Evolutionary conservation across 92 coral and sea anemone species (phyloP), one percentile per base, ranked within the genome.

Genomic region (Bergia puertoricense): DNA sequence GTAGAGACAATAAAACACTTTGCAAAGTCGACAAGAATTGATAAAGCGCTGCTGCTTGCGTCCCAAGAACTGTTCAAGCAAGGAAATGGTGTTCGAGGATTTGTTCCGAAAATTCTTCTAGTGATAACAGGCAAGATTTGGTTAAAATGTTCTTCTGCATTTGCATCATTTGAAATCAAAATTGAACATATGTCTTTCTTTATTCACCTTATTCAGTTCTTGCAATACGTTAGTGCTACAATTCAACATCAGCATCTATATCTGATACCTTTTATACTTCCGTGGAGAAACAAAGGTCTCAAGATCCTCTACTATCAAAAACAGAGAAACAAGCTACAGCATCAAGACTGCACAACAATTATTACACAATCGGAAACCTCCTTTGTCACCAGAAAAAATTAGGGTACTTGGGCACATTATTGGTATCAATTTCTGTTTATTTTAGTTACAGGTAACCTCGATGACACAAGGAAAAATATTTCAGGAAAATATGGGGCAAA

Each of bases 1-100:
- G 77, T 74, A 1, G 45, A 45, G 13, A 74, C 3, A 2, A 40
- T 74, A 39, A 14, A 5, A 39, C 44, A 38, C 77, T 14, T 74
- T 74, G 77, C 44, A 74, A 74, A 36, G 16, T 20, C 77, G 20
- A 74, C 77, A 74, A 74, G 77, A 74, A 74, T 74, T 37, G 77
- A 74, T 74, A 74, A 74, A 36, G 77, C 77, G 77, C 30, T 74
- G 22, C n/a, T 74, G 22, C 77, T 74, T 37, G 77, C 77, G 46
- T 74, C 77, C 39, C 20, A 23, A 74, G 77, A 74, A 13, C 44
- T 74, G 44, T 74, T 74, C 77, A 74, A 74, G 45, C 20, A 74
- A 4, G 40, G 77, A 74, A 74, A 74, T 74, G 77, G 77, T 13
- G 77, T 14, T 14, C 77, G 77, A 37, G 77, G 30, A 11, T 74